These are phyloP conservation scores for Myiozetetes cayanensis DNA, from an alignment of 2,113 vertebrate species.

Conservation along the genomic window DNA sequence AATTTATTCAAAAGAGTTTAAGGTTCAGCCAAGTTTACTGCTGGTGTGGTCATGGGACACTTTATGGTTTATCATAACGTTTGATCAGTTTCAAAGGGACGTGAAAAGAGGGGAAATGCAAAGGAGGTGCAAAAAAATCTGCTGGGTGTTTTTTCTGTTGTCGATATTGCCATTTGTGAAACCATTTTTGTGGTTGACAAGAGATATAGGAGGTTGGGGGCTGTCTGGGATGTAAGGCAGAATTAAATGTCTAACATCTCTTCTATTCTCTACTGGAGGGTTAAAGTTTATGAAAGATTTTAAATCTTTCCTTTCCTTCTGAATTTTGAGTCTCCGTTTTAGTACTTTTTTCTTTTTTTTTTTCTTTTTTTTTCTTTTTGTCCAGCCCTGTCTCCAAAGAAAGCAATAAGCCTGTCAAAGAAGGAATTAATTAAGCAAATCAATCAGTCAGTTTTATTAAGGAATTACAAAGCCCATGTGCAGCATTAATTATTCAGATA, in stretches of 20 bases:
- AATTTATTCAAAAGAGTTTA: conserved; percentile 72
- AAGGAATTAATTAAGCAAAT: conserved; percentile 85
- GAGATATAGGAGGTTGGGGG: background rate
- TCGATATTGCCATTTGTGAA: background rate
- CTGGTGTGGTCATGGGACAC: background rate
- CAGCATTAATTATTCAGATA: conserved; percentile 84
- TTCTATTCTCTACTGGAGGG: conserved; percentile 13
- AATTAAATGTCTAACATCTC: conserved; percentile 12
- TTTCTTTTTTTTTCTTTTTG: background rate
- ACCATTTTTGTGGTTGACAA: conserved; percentile 9
- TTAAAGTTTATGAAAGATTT: conserved; percentile 72
- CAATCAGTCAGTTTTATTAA: conserved; percentile 87
- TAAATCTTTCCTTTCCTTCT: conserved; percentile 66
- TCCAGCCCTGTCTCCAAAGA: conserved; percentile 66
- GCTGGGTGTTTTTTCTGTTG: background rate
- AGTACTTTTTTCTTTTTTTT: background rate
- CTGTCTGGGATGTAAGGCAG: background rate
- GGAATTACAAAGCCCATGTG: conserved; percentile 83
- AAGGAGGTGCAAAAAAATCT: background rate
- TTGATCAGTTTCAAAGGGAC: conserved; percentile 46
- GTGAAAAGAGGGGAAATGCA: background rate
- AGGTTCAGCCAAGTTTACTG: conserved; percentile 63
- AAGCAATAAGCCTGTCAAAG: conserved; percentile 79
- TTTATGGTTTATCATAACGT: conserved; percentile 48
- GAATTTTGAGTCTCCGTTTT: conserved; percentile 50